These are phyloP conservation scores for Drosophila mimica DNA, from an alignment of 2,888 invertebrate genomes.

Conservation along the genomic window DNA sequence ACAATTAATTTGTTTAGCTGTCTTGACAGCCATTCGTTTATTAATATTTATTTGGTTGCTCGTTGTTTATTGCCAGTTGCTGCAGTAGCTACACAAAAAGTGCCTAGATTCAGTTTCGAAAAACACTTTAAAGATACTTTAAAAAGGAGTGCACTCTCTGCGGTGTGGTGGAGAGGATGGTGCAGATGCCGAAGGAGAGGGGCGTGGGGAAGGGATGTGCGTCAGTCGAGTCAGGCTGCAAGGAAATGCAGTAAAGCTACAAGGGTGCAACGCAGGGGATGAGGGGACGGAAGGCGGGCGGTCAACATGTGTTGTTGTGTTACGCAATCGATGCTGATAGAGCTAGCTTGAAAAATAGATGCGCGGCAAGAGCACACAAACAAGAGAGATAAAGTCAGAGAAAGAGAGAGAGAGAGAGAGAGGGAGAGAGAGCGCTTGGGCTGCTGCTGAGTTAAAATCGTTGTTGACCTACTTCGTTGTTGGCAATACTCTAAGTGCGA, in stretches of 20 bases:
- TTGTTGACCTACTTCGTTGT: slow-evolving; percentile 74
- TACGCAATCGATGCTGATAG: slow-evolving; percentile 72
- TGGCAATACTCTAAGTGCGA: slow-evolving; percentile 61
- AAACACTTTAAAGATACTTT: slow-evolving; percentile 20
- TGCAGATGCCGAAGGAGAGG: background rate
- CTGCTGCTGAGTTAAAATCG: slow-evolving; percentile 39
- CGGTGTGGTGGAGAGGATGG: slow-evolving; percentile 1
- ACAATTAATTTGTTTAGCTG: slow-evolving; percentile 76
- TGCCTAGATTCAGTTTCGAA: background rate
- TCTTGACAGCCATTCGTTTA: slow-evolving; percentile 57
- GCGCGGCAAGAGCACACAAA: slow-evolving; percentile 26
- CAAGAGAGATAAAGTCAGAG: slow-evolving; percentile 14
- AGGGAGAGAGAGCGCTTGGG: slow-evolving; percentile 14
- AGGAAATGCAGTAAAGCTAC: slow-evolving; percentile 69
- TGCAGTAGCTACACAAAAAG: slow-evolving; percentile 7
- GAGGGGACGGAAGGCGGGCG: slow-evolving; percentile 16
- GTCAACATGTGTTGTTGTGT: slow-evolving; percentile 49
- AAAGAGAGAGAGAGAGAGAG: slow-evolving; percentile 1
- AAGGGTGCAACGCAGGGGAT: background rate
- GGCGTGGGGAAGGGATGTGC: background rate
- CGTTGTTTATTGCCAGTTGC: slow-evolving; percentile 23
- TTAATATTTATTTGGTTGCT: slow-evolving; percentile 59
- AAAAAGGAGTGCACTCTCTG: background rate
- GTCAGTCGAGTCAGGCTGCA: slow-evolving; percentile 48
- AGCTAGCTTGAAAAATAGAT: slow-evolving; percentile 53